Percentiles rank a stretch among this genome's conserved stretches.
Conservation (phyloP, 2,888 invertebrate species). For the Sinopyrophorus schimmeli region DNA sequence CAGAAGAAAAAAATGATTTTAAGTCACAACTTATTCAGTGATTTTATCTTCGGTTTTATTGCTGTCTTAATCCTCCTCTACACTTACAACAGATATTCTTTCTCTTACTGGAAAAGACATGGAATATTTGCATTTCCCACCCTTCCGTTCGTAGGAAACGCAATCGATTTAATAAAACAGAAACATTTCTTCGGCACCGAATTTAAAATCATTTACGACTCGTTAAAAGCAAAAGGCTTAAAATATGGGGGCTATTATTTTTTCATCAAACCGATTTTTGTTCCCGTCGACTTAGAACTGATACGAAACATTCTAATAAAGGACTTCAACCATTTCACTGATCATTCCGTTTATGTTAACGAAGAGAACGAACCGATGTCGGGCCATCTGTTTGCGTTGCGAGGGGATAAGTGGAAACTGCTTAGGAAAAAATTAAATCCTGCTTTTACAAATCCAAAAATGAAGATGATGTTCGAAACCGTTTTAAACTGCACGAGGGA, state of each 20-base stretch:
- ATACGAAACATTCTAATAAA: slow-evolving; percentile 52
- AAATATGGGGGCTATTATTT: slow-evolving; percentile 23
- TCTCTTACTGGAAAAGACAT: background rate
- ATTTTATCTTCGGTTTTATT: too few relatives aligned
- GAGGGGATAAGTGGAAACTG: slow-evolving; percentile 57
- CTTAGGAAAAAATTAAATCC: slow-evolving; percentile 57
- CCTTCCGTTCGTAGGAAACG: slow-evolving; percentile 4
- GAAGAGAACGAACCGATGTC: slow-evolving; percentile 51
- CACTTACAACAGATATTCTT: too few relatives aligned
- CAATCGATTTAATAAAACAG: background rate
- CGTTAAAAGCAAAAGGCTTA: slow-evolving; percentile 11
- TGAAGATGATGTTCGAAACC: slow-evolving; percentile 56
- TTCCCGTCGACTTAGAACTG: slow-evolving; percentile 47
- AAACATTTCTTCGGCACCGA: background rate
- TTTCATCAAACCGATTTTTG: slow-evolving; percentile 21
- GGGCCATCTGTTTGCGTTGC: slow-evolving; percentile 49
- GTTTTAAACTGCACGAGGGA: slow-evolving; percentile 49
- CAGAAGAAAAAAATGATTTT: too few relatives aligned
- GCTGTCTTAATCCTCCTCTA: too few relatives aligned
- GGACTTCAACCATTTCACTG: slow-evolving; percentile 55
- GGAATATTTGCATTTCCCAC: background rate
- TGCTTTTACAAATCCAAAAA: slow-evolving; percentile 58
- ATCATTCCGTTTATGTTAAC: slow-evolving; percentile 52
- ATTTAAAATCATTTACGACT: slow-evolving; percentile 2
- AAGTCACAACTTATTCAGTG: too few relatives aligned